Conservation (phyloP, 2,797 vertebrate genomes). For the Acipenser ruthenus region DNA sequence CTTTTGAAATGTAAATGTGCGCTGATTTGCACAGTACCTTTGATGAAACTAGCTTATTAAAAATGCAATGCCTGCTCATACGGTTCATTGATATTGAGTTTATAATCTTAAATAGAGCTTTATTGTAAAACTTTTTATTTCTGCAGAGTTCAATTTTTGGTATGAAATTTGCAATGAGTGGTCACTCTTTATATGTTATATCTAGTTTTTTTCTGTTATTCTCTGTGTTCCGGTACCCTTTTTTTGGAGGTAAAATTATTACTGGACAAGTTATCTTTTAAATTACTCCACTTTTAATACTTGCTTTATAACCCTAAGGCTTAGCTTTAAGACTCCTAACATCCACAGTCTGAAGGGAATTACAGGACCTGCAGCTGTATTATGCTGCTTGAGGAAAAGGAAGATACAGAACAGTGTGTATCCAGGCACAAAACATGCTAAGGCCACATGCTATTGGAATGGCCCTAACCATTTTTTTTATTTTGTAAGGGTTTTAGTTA, state of each 20-base stretch:
- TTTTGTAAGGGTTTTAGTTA: slow-evolving; percentile 26
- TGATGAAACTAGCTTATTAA: slow-evolving; percentile 84
- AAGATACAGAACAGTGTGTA: slow-evolving; percentile 27
- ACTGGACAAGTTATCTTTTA: not conserved
- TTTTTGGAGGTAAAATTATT: no score
- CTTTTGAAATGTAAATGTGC: slow-evolving; percentile 83
- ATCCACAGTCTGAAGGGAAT: slow-evolving; percentile 5
- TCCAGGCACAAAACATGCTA: slow-evolving; percentile 24
- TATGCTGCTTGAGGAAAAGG: slow-evolving; percentile 12
- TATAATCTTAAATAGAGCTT: slow-evolving; percentile 62
- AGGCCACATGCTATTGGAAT: slow-evolving; percentile 19
- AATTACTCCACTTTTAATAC: slow-evolving; percentile 1
- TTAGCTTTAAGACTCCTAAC: no score
- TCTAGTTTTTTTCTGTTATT: not conserved
- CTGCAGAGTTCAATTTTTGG: slow-evolving; percentile 36
- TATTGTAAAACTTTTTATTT: slow-evolving; percentile 35
- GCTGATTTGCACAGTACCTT: slow-evolving; percentile 77
- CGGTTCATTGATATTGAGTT: slow-evolving; percentile 56
- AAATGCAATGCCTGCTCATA: slow-evolving; percentile 65
- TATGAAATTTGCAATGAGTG: slow-evolving; percentile 46
- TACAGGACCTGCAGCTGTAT: not conserved
- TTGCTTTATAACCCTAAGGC: not conserved
- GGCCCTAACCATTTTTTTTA: slow-evolving; percentile 25
- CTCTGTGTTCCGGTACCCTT: no score
- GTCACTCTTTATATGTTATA: slow-evolving; percentile 29